Evolutionary conservation across 2,888 invertebrate species (phyloP).

Genomic region (Folsomia manolachei): DNA sequence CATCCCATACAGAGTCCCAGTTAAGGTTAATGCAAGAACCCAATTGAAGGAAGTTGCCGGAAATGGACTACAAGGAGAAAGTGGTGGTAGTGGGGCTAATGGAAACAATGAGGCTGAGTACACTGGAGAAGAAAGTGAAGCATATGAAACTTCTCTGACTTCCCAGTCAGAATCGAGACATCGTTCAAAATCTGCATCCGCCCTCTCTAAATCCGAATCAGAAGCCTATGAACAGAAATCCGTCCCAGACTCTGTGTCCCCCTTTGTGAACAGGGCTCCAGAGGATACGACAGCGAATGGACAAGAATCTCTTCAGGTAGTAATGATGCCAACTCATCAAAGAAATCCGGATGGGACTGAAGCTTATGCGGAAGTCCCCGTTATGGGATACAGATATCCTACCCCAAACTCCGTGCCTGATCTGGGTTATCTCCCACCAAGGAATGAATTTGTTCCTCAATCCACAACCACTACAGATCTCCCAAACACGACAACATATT

Average conservation of each 20-base stretch:
- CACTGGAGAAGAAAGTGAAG: conserved; percentile 27
- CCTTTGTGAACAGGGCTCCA: conserved; percentile 34
- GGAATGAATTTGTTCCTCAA: conserved; percentile 10
- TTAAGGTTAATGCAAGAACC: conserved; percentile 31
- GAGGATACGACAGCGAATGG: neutral
- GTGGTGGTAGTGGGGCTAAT: neutral
- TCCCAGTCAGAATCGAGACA: conserved; percentile 32
- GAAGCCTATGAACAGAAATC: conserved; percentile 46
- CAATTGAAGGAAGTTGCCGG: conserved; percentile 36
- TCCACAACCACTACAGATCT: conserved; percentile 17
- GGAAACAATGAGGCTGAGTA: conserved; percentile 23
- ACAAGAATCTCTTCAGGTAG: conserved; percentile 15
- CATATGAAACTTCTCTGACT: conserved; percentile 35
- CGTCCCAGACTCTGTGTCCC: conserved; percentile 28
- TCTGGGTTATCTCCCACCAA: conserved; percentile 26
- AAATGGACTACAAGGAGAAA: conserved; percentile 25
- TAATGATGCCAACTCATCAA: conserved; percentile 45
- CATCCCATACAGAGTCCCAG: conserved; percentile 34
- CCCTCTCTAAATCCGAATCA: conserved; percentile 38
- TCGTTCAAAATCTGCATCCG: conserved; percentile 38
- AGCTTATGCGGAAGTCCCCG: conserved; percentile 44
- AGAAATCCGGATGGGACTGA: conserved; percentile 43
- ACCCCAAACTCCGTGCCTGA: conserved; percentile 25
- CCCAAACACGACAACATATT: conserved; percentile 10
- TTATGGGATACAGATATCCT: conserved; percentile 29